Conservation (phyloP, 2,113 vertebrate species). For the Forbesichthys papilliferus region DNA sequence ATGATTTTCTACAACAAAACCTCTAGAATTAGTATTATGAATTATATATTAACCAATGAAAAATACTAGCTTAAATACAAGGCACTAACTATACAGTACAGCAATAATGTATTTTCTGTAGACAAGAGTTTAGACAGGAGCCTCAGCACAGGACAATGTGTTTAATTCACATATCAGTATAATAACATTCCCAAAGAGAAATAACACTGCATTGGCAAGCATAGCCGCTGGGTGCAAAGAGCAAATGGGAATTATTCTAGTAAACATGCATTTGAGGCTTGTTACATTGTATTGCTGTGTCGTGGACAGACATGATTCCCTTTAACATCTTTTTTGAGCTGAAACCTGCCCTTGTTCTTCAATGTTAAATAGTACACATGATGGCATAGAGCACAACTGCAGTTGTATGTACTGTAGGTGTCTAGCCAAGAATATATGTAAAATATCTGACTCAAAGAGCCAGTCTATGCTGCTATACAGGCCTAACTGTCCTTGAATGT, state of each 20-base stretch:
- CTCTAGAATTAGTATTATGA: slow-evolving; percentile 27
- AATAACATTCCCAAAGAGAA: slow-evolving; percentile 6
- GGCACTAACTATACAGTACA: slow-evolving; percentile 1
- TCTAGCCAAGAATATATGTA: slow-evolving; percentile 19
- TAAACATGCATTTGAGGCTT: slow-evolving; percentile 21
- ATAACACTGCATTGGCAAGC: background rate
- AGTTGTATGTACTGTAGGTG: slow-evolving; percentile 11
- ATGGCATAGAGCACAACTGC: slow-evolving; percentile 10
- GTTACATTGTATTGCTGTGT: slow-evolving; percentile 7
- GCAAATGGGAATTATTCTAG: slow-evolving; percentile 9
- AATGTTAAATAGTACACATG: slow-evolving; percentile 42
- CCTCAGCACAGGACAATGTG: background rate
- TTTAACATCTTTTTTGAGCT: slow-evolving; percentile 10
- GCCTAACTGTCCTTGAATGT: slow-evolving; percentile 17
- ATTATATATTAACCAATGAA: no score
- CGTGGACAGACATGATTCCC: background rate
- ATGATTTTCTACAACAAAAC: slow-evolving; percentile 49
- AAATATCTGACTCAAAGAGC: slow-evolving; percentile 29
- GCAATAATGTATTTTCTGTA: slow-evolving; percentile 12
- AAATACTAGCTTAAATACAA: background rate
- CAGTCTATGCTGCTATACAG: slow-evolving; percentile 12
- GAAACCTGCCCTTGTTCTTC: slow-evolving; percentile 11
- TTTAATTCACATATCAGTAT: slow-evolving; percentile 22
- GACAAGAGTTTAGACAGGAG: slow-evolving; percentile 12
- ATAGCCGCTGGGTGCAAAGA: background rate